Evolutionary conservation across 2,888 invertebrate species (phyloP), one percentile per base, ranked within the genome.

Genomic region (Oxystoma pomonae): DNA sequence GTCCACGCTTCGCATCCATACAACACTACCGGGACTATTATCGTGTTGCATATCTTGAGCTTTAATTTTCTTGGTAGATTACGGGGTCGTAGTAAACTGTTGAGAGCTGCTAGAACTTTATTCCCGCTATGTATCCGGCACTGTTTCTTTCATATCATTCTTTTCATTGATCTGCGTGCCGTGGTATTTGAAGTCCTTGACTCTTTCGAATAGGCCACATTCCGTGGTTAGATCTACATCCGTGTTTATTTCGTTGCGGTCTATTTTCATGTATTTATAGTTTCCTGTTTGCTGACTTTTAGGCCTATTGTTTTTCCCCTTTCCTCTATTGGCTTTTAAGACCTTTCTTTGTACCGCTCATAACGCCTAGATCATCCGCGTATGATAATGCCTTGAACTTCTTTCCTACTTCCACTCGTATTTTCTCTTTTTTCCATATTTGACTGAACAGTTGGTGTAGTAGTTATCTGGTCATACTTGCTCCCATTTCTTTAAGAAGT

Each of bases 161-260:
- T n/a, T n/a, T n/a, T n/a, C n/a, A n/a, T n/a, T n/a, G n/a, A n/a
- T n/a, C n/a, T n/a, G n/a, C n/a, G n/a, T n/a, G n/a, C n/a, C n/a
- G n/a, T n/a, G n/a, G n/a, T n/a, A n/a, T n/a, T n/a, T 50, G 50
- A 50, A n/a, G 12, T 50, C 50, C n/a, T 50, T 9, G n/a, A 50
- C 50, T 50, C n/a, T 50, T 50, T 50, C 50, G 50, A 50, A 50
- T 50, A n/a, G 9, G 50, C 50, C 50, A 50, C n/a, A 50, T 50
- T 50, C n/a, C 50, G 50, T 50, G 50, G 50, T 50, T 50, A 50
- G 50, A 50, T 50, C 50, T 50, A 50, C 50, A 50, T 50, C 50
- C 50, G 12, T 50, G 12, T 50, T 50, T n/a, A 50, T 50, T 50
- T 50, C n/a, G 50, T 50, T 50, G 50, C 50, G n/a, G 50, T 50